Conservation (phyloP, 2,797 vertebrate genomes). For the Gallirallus australis region DNA sequence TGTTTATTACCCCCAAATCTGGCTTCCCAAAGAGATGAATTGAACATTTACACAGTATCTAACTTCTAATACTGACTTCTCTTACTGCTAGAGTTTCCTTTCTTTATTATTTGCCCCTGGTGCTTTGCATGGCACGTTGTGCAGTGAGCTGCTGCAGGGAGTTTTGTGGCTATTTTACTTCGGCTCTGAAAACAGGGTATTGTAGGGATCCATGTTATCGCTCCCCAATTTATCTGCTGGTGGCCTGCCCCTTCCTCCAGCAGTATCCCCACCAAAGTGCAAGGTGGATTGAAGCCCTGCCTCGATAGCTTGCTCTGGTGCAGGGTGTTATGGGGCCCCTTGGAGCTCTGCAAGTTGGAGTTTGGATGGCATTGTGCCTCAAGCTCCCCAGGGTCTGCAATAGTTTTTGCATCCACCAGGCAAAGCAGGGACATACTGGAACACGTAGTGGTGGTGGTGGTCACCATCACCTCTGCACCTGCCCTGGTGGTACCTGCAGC, state of each 20-base stretch:
- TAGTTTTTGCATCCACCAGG: neutral
- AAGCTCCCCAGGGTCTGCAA: neutral
- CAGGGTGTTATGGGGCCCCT: accelerated
- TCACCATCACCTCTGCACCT: neutral
- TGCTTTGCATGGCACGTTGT: neutral
- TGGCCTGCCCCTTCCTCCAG: neutral
- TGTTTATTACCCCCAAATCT: conserved; percentile 36
- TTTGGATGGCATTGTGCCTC: accelerated
- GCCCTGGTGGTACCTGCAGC: neutral
- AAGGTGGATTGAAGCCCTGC: neutral
- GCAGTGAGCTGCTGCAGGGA: neutral
- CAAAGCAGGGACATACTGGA: neutral
- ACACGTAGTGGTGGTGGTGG: neutral
- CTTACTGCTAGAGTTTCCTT: neutral
- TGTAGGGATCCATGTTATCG: neutral
- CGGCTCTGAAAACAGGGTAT: neutral
- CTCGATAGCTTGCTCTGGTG: accelerated
- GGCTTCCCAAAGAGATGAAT: conserved; percentile 8
- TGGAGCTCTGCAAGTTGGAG: neutral
- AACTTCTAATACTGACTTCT: neutral
- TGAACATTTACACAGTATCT: conserved; percentile 2
- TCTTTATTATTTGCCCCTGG: neutral
- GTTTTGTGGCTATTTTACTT: neutral
- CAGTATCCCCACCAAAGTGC: neutral
- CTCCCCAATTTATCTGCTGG: neutral